Conservation (phyloP, 2,113 vertebrate species). For the Petrocephalus zakoni region DNA sequence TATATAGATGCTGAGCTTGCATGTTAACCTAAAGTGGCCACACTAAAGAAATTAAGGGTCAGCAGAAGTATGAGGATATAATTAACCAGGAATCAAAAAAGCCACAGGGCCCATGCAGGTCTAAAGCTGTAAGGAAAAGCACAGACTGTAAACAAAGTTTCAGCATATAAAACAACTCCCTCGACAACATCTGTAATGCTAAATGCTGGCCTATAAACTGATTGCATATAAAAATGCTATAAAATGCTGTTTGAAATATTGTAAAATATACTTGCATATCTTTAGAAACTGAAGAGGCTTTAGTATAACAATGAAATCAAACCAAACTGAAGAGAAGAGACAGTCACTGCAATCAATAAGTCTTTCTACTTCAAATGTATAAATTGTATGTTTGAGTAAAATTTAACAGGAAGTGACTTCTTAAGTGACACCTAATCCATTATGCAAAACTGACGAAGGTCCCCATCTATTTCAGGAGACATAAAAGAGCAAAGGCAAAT, state of each 20-base stretch:
- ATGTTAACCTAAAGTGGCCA: conserved; percentile 60
- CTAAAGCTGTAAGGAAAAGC: conserved; percentile 38
- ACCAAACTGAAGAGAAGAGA: not conserved
- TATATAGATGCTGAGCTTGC: conserved; percentile 51
- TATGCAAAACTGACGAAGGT: conserved; percentile 38
- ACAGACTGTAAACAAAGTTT: conserved; percentile 35
- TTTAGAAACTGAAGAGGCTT: not conserved
- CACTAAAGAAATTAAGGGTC: conserved; percentile 68
- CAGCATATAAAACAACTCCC: not conserved
- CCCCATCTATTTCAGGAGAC: conserved; percentile 55
- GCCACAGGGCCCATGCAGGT: conserved; percentile 54
- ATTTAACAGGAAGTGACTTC: conserved; percentile 1
- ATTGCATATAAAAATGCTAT: too few relatives aligned
- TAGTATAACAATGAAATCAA: not conserved
- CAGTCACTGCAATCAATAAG: not conserved
- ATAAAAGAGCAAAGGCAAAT: conserved; percentile 41
- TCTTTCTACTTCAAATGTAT: not conserved
- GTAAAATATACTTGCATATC: not conserved
- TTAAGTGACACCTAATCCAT: conserved; percentile 37
- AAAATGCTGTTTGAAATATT: not conserved
- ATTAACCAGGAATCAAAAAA: conserved; percentile 59
- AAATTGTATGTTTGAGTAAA: not conserved
- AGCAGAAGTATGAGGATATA: conserved; percentile 64
- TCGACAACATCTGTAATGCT: not conserved
- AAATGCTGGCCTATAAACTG: not conserved